These are phyloP conservation scores for Hofmannophila pseudospretella DNA, from an alignment of 2,888 invertebrate genomes.

Conservation along the genomic window DNA sequence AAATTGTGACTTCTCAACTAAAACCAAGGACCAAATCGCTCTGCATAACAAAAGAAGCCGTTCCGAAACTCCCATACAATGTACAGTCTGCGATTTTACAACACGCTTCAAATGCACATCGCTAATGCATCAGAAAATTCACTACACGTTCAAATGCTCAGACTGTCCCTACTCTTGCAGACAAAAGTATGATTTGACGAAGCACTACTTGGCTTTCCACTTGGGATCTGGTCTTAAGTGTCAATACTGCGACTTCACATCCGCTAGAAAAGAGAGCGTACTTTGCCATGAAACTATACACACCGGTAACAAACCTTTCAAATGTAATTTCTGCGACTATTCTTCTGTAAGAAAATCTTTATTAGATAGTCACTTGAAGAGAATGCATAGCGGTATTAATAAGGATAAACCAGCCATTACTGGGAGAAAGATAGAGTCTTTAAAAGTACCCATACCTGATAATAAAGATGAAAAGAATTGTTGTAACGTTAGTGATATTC, in stretches of 20 bases:
- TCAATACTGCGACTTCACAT: constrained; percentile 42
- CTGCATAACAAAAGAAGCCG: constrained; percentile 53
- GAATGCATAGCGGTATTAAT: constrained; percentile 21
- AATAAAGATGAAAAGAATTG: background rate
- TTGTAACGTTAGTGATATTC: background rate
- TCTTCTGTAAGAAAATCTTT: constrained; percentile 37
- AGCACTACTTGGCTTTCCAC: constrained; percentile 40
- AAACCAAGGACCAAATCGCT: constrained; percentile 57
- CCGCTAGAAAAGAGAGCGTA: constrained; percentile 39
- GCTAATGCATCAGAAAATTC: constrained; percentile 46
- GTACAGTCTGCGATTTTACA: constrained; percentile 34
- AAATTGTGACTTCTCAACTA: constrained; percentile 55
- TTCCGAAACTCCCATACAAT: constrained; percentile 24
- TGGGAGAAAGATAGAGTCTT: constrained; percentile 36
- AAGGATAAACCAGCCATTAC: constrained; percentile 28
- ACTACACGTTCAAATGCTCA: constrained; percentile 42
- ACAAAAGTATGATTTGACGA: constrained; percentile 47
- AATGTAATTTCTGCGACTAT: constrained; percentile 43
- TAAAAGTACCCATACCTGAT: constrained; percentile 24
- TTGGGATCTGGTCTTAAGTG: constrained; percentile 47
- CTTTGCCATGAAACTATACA: constrained; percentile 47
- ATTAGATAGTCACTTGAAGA: constrained; percentile 39
- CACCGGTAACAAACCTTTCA: constrained; percentile 47
- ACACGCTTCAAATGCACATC: constrained; percentile 47
- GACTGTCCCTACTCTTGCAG: constrained; percentile 41